These are phyloP conservation scores for Anniella stebbinsi DNA, from an alignment of 2,797 vertebrate species.

Conservation along the genomic window DNA sequence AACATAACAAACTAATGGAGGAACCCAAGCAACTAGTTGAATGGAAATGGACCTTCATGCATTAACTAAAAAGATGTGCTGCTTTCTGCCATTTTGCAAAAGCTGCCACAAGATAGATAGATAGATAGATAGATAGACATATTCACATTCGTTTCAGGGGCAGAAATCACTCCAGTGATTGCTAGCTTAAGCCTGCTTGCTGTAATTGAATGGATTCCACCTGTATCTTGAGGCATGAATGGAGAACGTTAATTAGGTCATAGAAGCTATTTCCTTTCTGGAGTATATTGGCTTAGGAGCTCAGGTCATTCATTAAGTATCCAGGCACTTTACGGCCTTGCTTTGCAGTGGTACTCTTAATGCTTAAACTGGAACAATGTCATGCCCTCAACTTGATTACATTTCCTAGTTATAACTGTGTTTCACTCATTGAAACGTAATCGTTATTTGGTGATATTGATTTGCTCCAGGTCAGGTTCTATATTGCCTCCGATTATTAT, in stretches of 20 bases:
- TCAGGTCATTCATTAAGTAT: constrained; percentile 57
- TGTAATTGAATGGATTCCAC: constrained; percentile 41
- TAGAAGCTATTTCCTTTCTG: constrained; percentile 40
- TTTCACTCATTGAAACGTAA: constrained; percentile 50
- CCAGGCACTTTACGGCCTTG: constrained; percentile 34
- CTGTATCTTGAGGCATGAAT: constrained; percentile 33
- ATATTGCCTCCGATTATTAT: constrained; percentile 46
- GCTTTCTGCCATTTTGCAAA: background rate
- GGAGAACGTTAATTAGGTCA: constrained; percentile 7
- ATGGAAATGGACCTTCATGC: background rate
- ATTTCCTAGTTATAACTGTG: constrained; percentile 50
- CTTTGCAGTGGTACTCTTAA: constrained; percentile 36
- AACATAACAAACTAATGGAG: background rate
- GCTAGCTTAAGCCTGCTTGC: constrained; percentile 17
- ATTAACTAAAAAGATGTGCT: background rate
- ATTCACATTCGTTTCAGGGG: fast-evolving
- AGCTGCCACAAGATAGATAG: background rate
- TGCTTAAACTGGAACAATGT: constrained; percentile 21
- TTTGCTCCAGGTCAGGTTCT: constrained; percentile 34
- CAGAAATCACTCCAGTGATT: constrained; percentile 20
- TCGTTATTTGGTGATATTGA: constrained; percentile 55
- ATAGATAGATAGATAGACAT: too few relatives aligned
- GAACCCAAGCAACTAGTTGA: background rate
- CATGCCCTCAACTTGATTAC: constrained; percentile 40
- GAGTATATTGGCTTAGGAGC: constrained; percentile 10